Evolutionary conservation across 1,140 invertebrate species (phyloP).

Genomic region (Alviniconcha marisindica): DNA sequence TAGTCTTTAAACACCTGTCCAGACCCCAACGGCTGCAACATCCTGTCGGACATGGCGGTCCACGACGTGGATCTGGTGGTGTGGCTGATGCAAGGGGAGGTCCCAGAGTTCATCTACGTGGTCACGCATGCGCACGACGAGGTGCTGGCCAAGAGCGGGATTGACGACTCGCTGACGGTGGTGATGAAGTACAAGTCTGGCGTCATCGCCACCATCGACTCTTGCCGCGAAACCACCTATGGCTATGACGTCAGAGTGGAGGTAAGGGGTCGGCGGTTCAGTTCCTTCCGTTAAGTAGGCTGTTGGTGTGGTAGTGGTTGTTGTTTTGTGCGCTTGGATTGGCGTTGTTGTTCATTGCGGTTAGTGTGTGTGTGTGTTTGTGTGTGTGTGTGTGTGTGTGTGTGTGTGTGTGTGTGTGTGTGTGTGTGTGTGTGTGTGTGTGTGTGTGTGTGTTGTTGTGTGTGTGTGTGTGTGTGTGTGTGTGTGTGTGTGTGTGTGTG

Average conservation of each 20-base stretch:
- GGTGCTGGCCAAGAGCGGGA: conserved; percentile 45
- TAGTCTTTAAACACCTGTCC: no score
- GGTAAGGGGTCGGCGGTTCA: conserved; percentile 35
- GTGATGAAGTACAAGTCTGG: conserved; percentile 59
- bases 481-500: no score
- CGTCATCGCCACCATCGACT: conserved; percentile 52
- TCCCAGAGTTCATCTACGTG: conserved; percentile 58
- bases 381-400: no score
- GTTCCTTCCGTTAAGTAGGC: no score
- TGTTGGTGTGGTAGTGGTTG: no score
- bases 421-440: no score
- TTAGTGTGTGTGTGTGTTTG: no score
- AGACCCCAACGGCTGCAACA: conserved; percentile 59
- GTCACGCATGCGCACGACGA: conserved; percentile 56
- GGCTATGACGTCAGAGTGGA: conserved; percentile 65
- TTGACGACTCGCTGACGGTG: conserved; percentile 51
- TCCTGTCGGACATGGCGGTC: conserved; percentile 53
- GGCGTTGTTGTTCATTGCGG: no score
- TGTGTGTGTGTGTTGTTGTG: no score
- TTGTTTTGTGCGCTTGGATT: no score
- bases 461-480: no score
- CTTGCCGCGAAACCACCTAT: conserved; percentile 53
- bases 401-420: no score
- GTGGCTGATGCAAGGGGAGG: conserved; percentile 53
- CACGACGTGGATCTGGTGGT: conserved; percentile 61